Percentiles rank a stretch among this genome's conserved stretches.
phyloP scores from a whole-genome alignment of 2,888 invertebrate genomes.

The Agriopis aurantiaria region DNA sequence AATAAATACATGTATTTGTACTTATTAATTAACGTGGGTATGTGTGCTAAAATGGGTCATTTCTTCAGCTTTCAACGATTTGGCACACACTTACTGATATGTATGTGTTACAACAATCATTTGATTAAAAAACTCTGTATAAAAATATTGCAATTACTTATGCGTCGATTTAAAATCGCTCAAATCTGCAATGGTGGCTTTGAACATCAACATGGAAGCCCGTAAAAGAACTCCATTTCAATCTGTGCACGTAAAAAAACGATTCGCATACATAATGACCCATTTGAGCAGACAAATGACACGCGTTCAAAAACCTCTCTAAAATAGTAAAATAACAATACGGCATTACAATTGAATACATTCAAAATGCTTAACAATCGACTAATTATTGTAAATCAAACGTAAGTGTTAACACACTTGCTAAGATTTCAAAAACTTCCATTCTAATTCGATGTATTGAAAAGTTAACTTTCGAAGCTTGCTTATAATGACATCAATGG shows the following conservation, averaged over 20 bases:
- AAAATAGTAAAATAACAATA: conserved; percentile 58
- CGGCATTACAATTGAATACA: conserved; percentile 61
- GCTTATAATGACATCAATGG: conserved; percentile 71
- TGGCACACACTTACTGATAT: conserved; percentile 78
- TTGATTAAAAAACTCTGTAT: conserved; percentile 52
- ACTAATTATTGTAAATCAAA: conserved; percentile 65
- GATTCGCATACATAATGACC: conserved; percentile 55
- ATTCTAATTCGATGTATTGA: conserved; percentile 82
- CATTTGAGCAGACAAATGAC: conserved; percentile 60
- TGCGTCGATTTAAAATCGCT: conserved; percentile 25
- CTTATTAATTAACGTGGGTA: conserved; percentile 41
- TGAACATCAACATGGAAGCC: conserved; percentile 35
- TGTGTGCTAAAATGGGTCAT: conserved; percentile 66
- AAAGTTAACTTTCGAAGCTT: conserved; percentile 71
- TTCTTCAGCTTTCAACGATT: conserved; percentile 59
- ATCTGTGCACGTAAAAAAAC: conserved; percentile 52
- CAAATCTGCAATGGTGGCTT: conserved; percentile 42
- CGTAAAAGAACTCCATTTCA: conserved; percentile 43
- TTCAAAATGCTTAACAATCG: conserved; percentile 65
- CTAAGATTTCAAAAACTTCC: conserved; percentile 68
- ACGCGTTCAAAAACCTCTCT: conserved; percentile 54
- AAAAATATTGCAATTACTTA: conserved; percentile 56
- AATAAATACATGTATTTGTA: conserved; percentile 48
- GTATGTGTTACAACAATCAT: conserved; percentile 54
- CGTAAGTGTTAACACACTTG: conserved; percentile 62